phyloP scores from a whole-genome alignment of 1,140 invertebrate species.

The Holotrichia oblita region DNA sequence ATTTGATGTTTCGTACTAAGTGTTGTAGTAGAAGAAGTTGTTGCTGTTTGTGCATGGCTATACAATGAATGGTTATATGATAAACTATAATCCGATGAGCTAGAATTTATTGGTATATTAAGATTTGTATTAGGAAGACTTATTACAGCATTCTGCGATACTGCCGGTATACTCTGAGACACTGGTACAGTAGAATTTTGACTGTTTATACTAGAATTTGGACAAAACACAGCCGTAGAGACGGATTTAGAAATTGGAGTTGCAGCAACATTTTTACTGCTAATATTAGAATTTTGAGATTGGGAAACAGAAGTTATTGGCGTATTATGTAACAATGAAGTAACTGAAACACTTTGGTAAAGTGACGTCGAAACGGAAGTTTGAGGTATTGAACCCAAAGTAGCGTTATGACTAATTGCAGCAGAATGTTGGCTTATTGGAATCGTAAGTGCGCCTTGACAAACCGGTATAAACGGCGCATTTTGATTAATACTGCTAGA shows the following conservation, averaged over 20 bases:
- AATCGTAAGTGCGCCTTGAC: background rate
- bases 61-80: constrained; percentile 22
- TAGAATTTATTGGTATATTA: background rate
- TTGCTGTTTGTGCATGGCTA: background rate
- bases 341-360: background rate
- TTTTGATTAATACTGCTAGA: background rate
- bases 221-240: background rate
- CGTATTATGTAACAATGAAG: background rate
- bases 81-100: background rate
- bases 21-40: background rate
- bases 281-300: constrained; percentile 19
- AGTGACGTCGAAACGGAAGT: background rate
- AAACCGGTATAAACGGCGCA: background rate
- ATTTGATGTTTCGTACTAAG: constrained; percentile 9
- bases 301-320: background rate
- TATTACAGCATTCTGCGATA: background rate
- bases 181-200: background rate
- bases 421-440: background rate
- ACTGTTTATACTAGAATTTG: background rate
- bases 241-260: background rate
- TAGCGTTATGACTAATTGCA: background rate
- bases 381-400: background rate
- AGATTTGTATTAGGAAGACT: background rate
- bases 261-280: background rate
- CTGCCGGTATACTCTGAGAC: background rate